Evolutionary conservation across 2,113 vertebrate genomes (phyloP), one percentile per base, ranked within the genome.

Genomic region (Aptenodytes forsteri): DNA sequence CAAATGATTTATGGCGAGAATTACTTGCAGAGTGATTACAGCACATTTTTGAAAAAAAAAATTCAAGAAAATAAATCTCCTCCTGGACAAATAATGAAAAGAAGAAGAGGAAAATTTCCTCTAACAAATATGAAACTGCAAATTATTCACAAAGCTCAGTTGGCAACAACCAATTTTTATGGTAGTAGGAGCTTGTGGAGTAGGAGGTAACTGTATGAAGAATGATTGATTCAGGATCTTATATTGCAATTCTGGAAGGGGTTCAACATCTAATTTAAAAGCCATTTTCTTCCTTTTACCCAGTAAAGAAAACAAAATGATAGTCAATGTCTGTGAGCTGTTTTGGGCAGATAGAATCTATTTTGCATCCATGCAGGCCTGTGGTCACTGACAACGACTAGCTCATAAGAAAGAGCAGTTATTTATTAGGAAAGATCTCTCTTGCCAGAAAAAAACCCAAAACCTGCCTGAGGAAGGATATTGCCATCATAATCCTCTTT

Each of bases 241-340:
- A 61, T 76, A 91, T 70, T 96, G 87, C 82, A 94, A 29, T 94
- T 93, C 89, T 97, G 93, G 89, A 97, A 94, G 62, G 44, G 56
- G 40, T 95, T 92, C 86, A 93, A 85, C 76, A 91, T 91, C 83
- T 96, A 83, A 96, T 95, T 94, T 90, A 94, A 90, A 95, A 91
- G 70, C 55, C 49, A 92, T 85, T 80, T 90, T 94, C 62, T 75
- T 91, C 29, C 75, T 90, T 88, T 94, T 90, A 73, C 50, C 55
- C 62, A 86, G 75, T 71, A 90, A 93, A 91, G 75, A 77, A 91
- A 94, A 77, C 54, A 77, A 89, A 94, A 96, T 77, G 23, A 86
- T 70, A 73, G 70, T 79, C 83, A 83, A 30, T 83, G 77, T 83
- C 82, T 87, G 47, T 78, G 87, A 93, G 72, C 32, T 77, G 30